A percentile compares a stretch with the other conserved stretches of the same genome.
Evolutionary conservation across 2,888 invertebrate genomes (phyloP).

Genomic region (Drosophila mimetica): DNA sequence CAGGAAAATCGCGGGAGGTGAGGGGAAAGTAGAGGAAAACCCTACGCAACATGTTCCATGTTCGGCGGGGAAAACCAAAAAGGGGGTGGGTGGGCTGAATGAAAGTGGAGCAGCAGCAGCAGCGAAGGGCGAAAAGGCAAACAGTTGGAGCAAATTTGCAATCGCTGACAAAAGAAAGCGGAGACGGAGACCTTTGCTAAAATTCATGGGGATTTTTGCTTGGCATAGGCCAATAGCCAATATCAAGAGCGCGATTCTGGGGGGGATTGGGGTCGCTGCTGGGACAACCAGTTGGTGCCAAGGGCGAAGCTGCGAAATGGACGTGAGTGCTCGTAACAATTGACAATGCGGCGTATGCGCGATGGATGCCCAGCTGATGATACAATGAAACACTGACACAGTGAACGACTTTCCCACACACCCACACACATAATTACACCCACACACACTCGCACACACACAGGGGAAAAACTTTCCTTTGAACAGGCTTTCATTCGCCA

Average conservation of each 20-base stretch:
- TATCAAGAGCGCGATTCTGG: slow-evolving; percentile 66
- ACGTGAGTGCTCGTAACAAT: slow-evolving; percentile 52
- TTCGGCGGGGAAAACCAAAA: slow-evolving; percentile 44
- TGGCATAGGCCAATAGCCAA: slow-evolving; percentile 71
- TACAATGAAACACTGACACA: slow-evolving; percentile 73
- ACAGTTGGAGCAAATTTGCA: slow-evolving; percentile 56
- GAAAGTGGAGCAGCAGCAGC: slow-evolving; percentile 66
- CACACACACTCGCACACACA: slow-evolving; percentile 22
- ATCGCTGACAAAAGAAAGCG: slow-evolving; percentile 43
- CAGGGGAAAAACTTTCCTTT: slow-evolving; percentile 41
- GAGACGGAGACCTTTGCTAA: slow-evolving; percentile 5
- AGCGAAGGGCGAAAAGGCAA: slow-evolving; percentile 38
- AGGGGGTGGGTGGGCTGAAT: slow-evolving; percentile 9
- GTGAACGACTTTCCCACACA: slow-evolving; percentile 69
- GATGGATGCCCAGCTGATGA: slow-evolving; percentile 66
- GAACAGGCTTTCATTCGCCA: slow-evolving; percentile 40
- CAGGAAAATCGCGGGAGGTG: slow-evolving; percentile 12
- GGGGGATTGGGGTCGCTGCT: slow-evolving; percentile 35
- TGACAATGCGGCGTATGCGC: slow-evolving; percentile 77
- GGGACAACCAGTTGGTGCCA: slow-evolving; percentile 62
- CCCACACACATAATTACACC: slow-evolving; percentile 22
- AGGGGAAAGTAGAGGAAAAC: slow-evolving; percentile 46
- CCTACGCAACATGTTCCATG: slow-evolving; percentile 79
- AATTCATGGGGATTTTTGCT: slow-evolving; percentile 19
- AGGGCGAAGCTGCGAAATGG: slow-evolving; percentile 50